Evolutionary conservation across 2,888 invertebrate species (phyloP), one percentile per base, ranked within the genome.

Genomic region (Orthosia incerta): DNA sequence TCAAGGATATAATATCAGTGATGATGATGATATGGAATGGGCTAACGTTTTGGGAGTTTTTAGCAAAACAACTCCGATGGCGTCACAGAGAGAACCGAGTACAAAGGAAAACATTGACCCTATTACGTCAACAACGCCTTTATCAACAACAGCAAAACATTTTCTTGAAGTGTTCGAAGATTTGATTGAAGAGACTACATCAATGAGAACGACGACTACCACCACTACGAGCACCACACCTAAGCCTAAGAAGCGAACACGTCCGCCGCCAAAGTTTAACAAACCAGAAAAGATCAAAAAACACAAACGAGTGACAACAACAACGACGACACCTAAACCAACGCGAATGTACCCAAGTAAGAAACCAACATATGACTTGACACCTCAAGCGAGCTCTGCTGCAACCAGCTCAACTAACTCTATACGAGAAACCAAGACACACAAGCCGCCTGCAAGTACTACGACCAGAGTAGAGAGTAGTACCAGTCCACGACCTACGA

Each of bases 11-110:
- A 45, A 39, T 60, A 45, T 20, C 9, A 45, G 3, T 26, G n/a
- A 72, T 12, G 39, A 59, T 60, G 90, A 90, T 65, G 78, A 89
- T 2, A 88, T 94, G 86, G 88, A 93, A 75, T 95, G 95, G 95
- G 93, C 93, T 12, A 94, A 93, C 72, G 74, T 95, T 79, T 86
- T 96, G 71, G 91, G 93, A 64, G 94, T 95, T 26, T 94, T 95
- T 80, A 90, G 92, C 46, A 95, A 93, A 89, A 96, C 95, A 12
- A 95, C 95, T n/a, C 95, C 95, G 13, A 94, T 95, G 93, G 90
- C 87, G 23, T 87, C 92, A 1, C 86, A 92, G 50, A 93, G 89
- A 77, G 89, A 89, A 20, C 90, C 85, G 65, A 53, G 71, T 50
- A 89, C 74, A 45, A 80, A 80, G 26, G 91, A 90, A 83, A 90